Percentiles rank a stretch among this genome's conserved stretches.
Conservation (phyloP, 2,888 invertebrate species). For the Caenorhabditis wallacei region DNA sequence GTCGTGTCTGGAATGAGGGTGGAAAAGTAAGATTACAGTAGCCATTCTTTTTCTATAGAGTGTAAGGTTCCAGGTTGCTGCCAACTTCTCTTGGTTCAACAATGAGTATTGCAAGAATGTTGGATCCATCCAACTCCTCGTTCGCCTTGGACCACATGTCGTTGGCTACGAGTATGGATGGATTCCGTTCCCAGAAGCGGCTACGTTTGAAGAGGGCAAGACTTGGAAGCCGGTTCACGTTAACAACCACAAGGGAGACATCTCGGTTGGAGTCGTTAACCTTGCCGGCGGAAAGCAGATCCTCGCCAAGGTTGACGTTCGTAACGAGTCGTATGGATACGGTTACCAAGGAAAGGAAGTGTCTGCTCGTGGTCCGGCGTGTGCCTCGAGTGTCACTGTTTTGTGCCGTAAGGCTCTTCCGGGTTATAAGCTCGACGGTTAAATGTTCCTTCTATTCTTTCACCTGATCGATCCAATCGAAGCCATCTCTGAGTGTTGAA, state of each 20-base stretch:
- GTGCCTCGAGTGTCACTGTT: slow-evolving; percentile 10
- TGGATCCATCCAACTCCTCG: slow-evolving; percentile 13
- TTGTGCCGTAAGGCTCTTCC: slow-evolving; percentile 13
- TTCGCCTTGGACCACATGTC: slow-evolving; percentile 1
- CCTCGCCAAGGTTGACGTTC: slow-evolving; percentile 18
- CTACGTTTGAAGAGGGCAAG: slow-evolving; percentile 4
- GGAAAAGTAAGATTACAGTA: slow-evolving; percentile 19
- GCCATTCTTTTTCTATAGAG: too few species aligned
- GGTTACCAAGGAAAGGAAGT: slow-evolving; percentile 19
- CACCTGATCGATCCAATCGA: slow-evolving; percentile 1
- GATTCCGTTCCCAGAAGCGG: slow-evolving; percentile 5
- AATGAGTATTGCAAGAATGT: slow-evolving; percentile 22
- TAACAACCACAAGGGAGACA: slow-evolving; percentile 26
- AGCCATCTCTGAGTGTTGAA: neutral
- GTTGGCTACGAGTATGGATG: slow-evolving; percentile 17
- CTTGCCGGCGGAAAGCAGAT: slow-evolving; percentile 11
- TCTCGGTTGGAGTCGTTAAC: slow-evolving; percentile 20
- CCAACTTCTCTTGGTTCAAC: slow-evolving; percentile 27
- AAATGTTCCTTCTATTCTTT: neutral
- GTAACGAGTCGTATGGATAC: slow-evolving; percentile 20
- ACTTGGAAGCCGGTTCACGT: slow-evolving; percentile 15
- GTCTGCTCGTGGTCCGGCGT: slow-evolving; percentile 14
- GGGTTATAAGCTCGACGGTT: slow-evolving; percentile 15
- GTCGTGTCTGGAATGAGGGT: slow-evolving; percentile 16
- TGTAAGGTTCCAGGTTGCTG: slow-evolving; percentile 4